Percentiles rank a stretch among this genome's conserved stretches.
Evolutionary conservation across 2,113 vertebrate genomes (phyloP).

Genomic region (Mirounga angustirostris): DNA sequence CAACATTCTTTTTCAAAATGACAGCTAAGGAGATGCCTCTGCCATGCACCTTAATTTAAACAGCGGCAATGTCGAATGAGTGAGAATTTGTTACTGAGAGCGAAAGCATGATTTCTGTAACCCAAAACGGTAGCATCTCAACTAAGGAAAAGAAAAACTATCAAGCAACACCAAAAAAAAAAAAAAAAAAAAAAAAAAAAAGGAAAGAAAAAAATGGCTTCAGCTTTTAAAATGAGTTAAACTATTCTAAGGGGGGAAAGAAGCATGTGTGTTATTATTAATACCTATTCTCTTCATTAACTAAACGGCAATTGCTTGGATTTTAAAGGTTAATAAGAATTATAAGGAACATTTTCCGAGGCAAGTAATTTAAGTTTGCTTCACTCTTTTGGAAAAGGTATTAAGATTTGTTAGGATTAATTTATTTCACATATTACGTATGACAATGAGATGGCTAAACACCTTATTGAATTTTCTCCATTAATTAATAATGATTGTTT

Average conservation of each 20-base stretch:
- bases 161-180: conserved; percentile 84
- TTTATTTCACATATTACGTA: conserved; percentile 87
- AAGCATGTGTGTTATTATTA: conserved; percentile 88
- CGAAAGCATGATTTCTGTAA: conserved; percentile 90
- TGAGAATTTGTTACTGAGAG: conserved; percentile 90
- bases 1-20: conserved; percentile 81
- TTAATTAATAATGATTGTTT: conserved; percentile 89
- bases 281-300: conserved; percentile 84
- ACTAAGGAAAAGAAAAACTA: conserved; percentile 89
- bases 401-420: conserved; percentile 93
- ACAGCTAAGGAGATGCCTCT: conserved; percentile 89
- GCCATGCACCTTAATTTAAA: conserved; percentile 92
- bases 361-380: conserved; percentile 87
- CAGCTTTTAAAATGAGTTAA: conserved; percentile 85
- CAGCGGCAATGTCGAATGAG: conserved; percentile 91
- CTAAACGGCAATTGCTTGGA: conserved; percentile 80
- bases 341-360: conserved; percentile 82
- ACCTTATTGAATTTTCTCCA: conserved; percentile 83
- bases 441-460: conserved; percentile 91
- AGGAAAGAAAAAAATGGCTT: conserved; percentile 75
- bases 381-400: conserved; percentile 88
- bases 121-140: conserved; percentile 90
- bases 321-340: conserved; percentile 86
- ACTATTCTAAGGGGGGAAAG: conserved; percentile 84
- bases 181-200: neutral